Conservation (phyloP, 2,797 vertebrate species). For the Periparus ater region DNA sequence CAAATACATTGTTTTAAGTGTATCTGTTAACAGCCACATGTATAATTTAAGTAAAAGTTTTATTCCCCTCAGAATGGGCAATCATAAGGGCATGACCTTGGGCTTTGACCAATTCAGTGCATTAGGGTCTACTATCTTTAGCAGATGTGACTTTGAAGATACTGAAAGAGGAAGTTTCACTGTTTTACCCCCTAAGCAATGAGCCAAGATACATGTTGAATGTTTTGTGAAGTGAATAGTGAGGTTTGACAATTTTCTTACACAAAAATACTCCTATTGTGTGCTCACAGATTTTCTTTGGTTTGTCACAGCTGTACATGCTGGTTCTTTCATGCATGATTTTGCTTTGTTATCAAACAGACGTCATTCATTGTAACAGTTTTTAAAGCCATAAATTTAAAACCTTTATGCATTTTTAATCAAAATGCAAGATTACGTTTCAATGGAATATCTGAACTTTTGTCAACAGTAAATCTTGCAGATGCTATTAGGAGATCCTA, state of each 20-base stretch:
- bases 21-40: conserved; percentile 47
- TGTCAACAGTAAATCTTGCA: conserved; percentile 10
- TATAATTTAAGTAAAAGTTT: conserved; percentile 49
- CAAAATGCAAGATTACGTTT: conserved; percentile 10
- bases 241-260: neutral
- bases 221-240: neutral
- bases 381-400: neutral
- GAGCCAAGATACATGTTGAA: neutral
- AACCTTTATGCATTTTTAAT: conserved; percentile 25
- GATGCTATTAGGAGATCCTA: neutral
- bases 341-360: conserved; percentile 10
- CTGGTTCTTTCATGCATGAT: neutral
- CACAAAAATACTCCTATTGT: neutral
- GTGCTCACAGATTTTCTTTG: neutral
- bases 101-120: conserved; percentile 44
- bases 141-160: conserved; percentile 47
- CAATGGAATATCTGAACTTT: neutral
- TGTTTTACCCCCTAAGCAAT: neutral
- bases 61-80: conserved; percentile 27
- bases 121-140: neutral
- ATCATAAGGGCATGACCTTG: conserved; percentile 43
- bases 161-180: conserved; percentile 21
- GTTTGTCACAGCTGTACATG: neutral
- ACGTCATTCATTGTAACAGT: neutral
- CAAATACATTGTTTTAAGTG: conserved; percentile 40